phyloP scores from a whole-genome alignment of 2,888 invertebrate species.

The Clepsis dumicolana region DNA sequence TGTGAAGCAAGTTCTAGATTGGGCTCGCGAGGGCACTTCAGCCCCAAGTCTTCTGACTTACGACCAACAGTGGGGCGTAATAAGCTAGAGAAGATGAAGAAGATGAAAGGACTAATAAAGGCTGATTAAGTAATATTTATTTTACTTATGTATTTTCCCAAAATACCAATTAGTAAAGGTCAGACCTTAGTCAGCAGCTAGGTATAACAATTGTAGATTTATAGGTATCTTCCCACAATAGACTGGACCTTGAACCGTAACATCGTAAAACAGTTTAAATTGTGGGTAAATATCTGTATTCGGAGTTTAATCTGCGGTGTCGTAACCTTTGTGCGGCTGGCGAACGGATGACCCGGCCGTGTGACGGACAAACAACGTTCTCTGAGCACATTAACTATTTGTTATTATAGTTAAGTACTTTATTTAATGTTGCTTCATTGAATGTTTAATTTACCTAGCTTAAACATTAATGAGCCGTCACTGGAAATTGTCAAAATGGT shows the following conservation, averaged over 20 bases:
- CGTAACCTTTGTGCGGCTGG: conserved; percentile 50
- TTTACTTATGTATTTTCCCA: too few species aligned
- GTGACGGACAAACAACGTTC: conserved; percentile 41
- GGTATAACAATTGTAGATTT: neutral
- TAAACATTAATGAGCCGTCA: neutral
- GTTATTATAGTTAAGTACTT: conserved; percentile 6
- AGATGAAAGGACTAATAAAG: too few species aligned
- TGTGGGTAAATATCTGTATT: conserved; percentile 29
- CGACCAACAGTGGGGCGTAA: too few species aligned
- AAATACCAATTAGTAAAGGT: too few species aligned
- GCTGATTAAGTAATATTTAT: too few species aligned
- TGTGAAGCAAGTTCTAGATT: too few species aligned
- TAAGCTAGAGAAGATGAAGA: too few species aligned
- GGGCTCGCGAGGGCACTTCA: too few species aligned
- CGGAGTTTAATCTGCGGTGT: conserved; percentile 26
- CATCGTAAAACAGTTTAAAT: conserved; percentile 30
- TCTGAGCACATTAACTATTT: conserved; percentile 2
- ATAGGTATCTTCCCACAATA: neutral
- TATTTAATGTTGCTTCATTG: neutral
- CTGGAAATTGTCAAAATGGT: too few species aligned
- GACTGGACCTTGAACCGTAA: conserved; percentile 9
- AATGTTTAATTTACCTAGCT: neutral
- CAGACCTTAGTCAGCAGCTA: neutral
- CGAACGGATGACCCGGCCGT: conserved; percentile 56
- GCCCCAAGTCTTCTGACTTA: too few species aligned